Base-by-base conservation (phyloP, 1,140 invertebrate genomes). In the Gryllus bimaculatus region DNA sequence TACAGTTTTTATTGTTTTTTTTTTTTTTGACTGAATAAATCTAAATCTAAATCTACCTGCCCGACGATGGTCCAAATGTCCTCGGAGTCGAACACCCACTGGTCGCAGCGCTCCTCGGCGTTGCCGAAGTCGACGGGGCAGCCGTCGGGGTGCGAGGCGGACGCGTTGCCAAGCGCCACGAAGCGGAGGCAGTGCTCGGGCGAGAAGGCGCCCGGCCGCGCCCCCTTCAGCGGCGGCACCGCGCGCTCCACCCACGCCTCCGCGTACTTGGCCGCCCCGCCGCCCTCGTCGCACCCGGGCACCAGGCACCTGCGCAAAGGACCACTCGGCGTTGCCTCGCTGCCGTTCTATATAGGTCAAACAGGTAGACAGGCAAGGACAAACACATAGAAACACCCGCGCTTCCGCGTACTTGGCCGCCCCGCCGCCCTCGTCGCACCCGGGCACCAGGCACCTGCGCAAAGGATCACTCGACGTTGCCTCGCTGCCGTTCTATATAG, bases 1-100 rank as follows among this genome's bases (percentile, higher is more conserved):
- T n/a, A n/a, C n/a, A n/a, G n/a, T n/a, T n/a, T n/a, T n/a, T n/a
- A n/a, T n/a, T n/a, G n/a, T n/a, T n/a, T n/a, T n/a, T n/a, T n/a
- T n/a, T n/a, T n/a, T n/a, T n/a, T n/a, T n/a, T n/a, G n/a, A n/a
- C n/a, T n/a, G n/a, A n/a, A n/a, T n/a, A n/a, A n/a, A n/a, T n/a
- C n/a, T n/a, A n/a, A n/a, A n/a, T n/a, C n/a, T n/a, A n/a, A n/a
- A n/a, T n/a, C n/a, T 82, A 89, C 88, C 79, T 90, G 88, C 81
- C 87, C 87, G 0, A 90, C 88, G 81, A 90, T 90, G 0, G 89
- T 90, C 8, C 83, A 82, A 18, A 66, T 66, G 54, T 66, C 54
- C 81, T 90, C 89, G 15, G 81, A 79, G 18, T 84, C 84, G 82
- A 87, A 90, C 0, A 90, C 85, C 85, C 88, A 90, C 13, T 85